Evolutionary conservation across 2,888 invertebrate genomes (phyloP), one percentile per base, ranked within the genome.

Genomic region (Papilio elwesi): DNA sequence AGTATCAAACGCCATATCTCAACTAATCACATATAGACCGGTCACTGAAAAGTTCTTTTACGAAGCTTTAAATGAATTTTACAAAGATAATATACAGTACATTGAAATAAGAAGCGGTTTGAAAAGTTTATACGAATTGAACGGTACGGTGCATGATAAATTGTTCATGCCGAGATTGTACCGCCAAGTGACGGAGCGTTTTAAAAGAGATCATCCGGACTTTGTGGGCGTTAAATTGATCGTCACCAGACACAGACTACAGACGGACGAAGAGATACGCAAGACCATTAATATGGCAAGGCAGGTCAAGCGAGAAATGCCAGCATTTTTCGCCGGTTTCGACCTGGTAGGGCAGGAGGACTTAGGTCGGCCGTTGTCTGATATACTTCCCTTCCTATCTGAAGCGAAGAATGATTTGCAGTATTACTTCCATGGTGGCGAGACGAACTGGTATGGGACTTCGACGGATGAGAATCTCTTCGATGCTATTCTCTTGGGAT

Each of bases 261-360:
- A 77, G 6, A 77, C 79, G 48, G 84, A 87, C 0, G 88, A 93
- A 0, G 80, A 91, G 52, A 75, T 96, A 0, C 81, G 87, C 0
- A 80, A 87, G 0, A 89, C 94, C 73, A 80, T 96, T 15, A 76
- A 87, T 13, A 63, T 81, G 1, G 87, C 89, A 38, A 81, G 79
- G 16, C 76, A 74, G 66, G 74, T 95, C 0, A 93, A 95, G 82
- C 81, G 79, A 0, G 85, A 90, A 57, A 94, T 95, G 83, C 97
- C 97, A 0, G 92, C 95, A 16, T 95, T 96, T 78, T 90, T 97
- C 59, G 96, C 95, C 7, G 97, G 97, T 4, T 97, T 97, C 78
- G 97, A 97, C 90, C 93, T 98, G 70, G 97, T 97, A 0, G 97
- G 97, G 0, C 96, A 97, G 80, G 97, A 97, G 85, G 97, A 97